phyloP scores from a whole-genome alignment of 2,888 invertebrate species.

The Boloria selene region DNA sequence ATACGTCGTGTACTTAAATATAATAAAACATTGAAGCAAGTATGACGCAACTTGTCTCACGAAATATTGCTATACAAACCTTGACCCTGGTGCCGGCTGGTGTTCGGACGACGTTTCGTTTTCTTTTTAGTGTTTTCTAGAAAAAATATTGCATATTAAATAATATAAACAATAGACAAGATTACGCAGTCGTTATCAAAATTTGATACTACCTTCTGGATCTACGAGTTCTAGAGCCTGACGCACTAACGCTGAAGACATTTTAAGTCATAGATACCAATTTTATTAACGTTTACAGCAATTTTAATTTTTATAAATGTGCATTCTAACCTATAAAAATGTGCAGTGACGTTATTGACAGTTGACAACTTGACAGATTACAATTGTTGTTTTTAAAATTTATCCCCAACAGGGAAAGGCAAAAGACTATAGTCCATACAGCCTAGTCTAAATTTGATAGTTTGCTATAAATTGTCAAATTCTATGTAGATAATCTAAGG shows the following conservation, averaged over 20 bases:
- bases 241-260: slow-evolving; percentile 82
- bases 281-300: slow-evolving; percentile 49
- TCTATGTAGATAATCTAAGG: too few relatives aligned
- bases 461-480: too few relatives aligned
- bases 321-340: slow-evolving; percentile 15
- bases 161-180: slow-evolving; percentile 14
- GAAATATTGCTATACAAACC: slow-evolving; percentile 49
- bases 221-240: slow-evolving; percentile 81
- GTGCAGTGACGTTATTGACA: slow-evolving; percentile 4
- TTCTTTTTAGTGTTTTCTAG: slow-evolving; percentile 64
- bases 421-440: too few relatives aligned
- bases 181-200: slow-evolving; percentile 7
- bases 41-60: slow-evolving; percentile 12
- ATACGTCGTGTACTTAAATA: not conserved
- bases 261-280: slow-evolving; percentile 54
- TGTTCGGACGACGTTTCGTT: slow-evolving; percentile 54
- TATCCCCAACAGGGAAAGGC: too few relatives aligned
- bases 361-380: not conserved
- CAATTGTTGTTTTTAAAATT: too few relatives aligned
- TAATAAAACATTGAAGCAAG: not conserved
- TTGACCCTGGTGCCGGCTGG: slow-evolving; percentile 56
- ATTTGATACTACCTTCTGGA: slow-evolving; percentile 58
- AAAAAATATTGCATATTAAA: slow-evolving; percentile 40
- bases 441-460: too few relatives aligned
- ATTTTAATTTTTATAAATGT: slow-evolving; percentile 1